phyloP scores from a whole-genome alignment of 2,113 vertebrate genomes.

The Crypturellus undulatus region DNA sequence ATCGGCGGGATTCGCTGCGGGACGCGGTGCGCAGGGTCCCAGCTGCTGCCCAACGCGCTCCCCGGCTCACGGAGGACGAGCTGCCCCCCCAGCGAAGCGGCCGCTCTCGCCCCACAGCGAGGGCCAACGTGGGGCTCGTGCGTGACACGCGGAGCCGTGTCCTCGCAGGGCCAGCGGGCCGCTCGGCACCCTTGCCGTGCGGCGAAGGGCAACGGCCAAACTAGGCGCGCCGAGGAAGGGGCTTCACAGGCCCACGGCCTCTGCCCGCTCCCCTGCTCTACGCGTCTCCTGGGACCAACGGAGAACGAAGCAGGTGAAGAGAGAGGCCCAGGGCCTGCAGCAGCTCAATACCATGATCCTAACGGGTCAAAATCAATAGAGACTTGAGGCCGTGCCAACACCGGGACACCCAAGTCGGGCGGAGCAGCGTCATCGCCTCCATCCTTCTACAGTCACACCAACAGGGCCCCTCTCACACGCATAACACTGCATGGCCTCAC shows the following conservation, averaged over 20 bases:
- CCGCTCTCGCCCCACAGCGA: background rate
- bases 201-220: background rate
- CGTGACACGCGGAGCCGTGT: accelerated
- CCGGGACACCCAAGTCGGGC: accelerated
- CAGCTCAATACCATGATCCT: background rate
- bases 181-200: accelerated
- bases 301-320: accelerated
- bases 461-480: accelerated
- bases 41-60: background rate
- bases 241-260: background rate
- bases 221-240: background rate
- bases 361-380: background rate
- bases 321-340: background rate
- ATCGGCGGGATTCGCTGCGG: background rate
- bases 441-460: background rate
- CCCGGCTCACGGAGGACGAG: background rate
- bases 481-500: background rate
- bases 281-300: accelerated
- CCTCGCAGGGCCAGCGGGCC: background rate
- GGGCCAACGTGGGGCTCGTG: background rate
- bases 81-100: background rate
- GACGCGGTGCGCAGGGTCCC: background rate
- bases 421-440: background rate
- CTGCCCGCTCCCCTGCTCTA: background rate
- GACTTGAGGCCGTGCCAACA: accelerated